phyloP scores from a whole-genome alignment of 2,113 vertebrate species.

The Theristicus caerulescens region DNA sequence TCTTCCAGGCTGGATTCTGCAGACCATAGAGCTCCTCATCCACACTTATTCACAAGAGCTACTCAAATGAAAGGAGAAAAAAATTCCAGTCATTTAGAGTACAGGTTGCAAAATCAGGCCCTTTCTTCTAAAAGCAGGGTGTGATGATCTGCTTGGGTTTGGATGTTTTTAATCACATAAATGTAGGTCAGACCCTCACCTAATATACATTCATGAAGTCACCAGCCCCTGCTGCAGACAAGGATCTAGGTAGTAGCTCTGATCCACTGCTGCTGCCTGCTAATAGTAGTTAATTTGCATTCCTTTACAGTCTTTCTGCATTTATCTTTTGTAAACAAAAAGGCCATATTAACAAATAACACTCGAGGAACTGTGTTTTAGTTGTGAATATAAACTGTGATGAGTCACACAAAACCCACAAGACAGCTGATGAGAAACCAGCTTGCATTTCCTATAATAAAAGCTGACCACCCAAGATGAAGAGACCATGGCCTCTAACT shows the following conservation, averaged over 20 bases:
- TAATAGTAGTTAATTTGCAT: not conserved
- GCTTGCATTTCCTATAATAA: not conserved
- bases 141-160: not conserved
- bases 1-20: not conserved
- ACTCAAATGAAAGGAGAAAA: not conserved
- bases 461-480: not conserved
- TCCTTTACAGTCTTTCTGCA: not conserved
- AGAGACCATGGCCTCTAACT: not conserved
- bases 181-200: not conserved
- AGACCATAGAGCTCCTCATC: not conserved
- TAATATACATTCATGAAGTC: not conserved
- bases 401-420: constrained; percentile 25
- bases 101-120: not conserved
- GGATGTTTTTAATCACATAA: not conserved
- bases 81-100: not conserved
- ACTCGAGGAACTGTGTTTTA: constrained; percentile 10
- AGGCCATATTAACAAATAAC: not conserved
- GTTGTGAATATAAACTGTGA: not conserved
- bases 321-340: not conserved
- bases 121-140: not conserved
- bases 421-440: not conserved
- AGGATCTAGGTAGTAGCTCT: not conserved
- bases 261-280: not conserved
- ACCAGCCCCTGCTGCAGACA: not conserved
- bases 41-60: not conserved